Evolutionary conservation across 2,888 invertebrate genomes (phyloP).

Genomic region (Pheosia gnoma): DNA sequence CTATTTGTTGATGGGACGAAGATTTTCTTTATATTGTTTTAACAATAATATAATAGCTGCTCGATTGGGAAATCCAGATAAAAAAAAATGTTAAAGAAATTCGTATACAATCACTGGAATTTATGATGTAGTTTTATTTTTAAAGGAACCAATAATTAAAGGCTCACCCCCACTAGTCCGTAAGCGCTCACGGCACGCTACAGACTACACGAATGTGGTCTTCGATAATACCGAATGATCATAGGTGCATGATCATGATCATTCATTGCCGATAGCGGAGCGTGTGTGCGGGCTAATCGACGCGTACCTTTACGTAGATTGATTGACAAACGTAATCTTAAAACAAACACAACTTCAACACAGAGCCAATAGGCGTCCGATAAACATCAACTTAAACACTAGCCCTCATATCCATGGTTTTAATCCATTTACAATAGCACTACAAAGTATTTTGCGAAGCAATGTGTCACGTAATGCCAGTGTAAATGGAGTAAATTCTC

Average conservation of each 20-base stretch:
- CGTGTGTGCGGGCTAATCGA: neutral
- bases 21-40: neutral
- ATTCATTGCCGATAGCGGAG: no score
- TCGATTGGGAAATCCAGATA: neutral
- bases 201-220: neutral
- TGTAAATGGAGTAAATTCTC: conserved; percentile 2
- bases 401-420: no score
- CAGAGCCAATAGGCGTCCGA: conserved; percentile 61
- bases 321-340: conserved; percentile 10
- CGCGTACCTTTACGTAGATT: neutral
- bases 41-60: neutral
- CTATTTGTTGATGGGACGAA: no score
- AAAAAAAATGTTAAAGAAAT: conserved; percentile 12
- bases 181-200: neutral
- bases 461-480: no score
- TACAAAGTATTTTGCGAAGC: no score
- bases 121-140: neutral
- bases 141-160: neutral
- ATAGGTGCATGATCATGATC: no score
- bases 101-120: conserved; percentile 9
- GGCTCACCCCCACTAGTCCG: neutral
- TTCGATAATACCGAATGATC: neutral
- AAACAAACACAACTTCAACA: conserved; percentile 55
- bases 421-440: no score
- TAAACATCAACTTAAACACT: conserved; percentile 53